Percentiles rank a stretch among this genome's conserved stretches.
phyloP scores from a whole-genome alignment of 2,113 vertebrate genomes.

The Trichechus manatus region DNA sequence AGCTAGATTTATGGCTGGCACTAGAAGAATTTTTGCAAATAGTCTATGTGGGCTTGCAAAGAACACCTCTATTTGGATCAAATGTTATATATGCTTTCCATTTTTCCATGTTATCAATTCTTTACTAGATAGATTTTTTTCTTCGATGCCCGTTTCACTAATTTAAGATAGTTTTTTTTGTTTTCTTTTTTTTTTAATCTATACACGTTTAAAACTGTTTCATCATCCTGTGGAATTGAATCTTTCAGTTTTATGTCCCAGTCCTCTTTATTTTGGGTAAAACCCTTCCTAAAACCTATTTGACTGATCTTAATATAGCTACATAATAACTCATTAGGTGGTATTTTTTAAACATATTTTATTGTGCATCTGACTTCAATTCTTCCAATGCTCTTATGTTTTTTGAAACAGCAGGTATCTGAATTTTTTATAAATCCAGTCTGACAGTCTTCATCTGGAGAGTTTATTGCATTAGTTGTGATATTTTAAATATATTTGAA shows the following conservation, averaged over 20 bases:
- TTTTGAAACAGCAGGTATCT: background rate
- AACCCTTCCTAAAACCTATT: background rate
- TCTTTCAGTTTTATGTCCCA: background rate
- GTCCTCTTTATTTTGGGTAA: background rate
- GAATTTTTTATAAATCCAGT: background rate
- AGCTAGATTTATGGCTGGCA: no score
- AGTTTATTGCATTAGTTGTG: background rate
- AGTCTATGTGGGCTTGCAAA: background rate
- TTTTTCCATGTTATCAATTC: background rate
- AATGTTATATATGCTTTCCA: background rate
- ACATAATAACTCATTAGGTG: background rate
- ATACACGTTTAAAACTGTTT: background rate
- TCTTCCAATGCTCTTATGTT: background rate
- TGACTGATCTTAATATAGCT: background rate
- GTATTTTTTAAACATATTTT: background rate
- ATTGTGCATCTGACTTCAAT: background rate
- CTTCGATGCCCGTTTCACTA: background rate
- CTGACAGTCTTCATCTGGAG: background rate
- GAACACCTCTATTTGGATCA: background rate
- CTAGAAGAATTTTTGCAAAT: no score
- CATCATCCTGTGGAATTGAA: background rate
- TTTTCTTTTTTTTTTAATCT: background rate
- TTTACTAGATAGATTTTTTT: background rate
- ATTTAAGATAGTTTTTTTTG: background rate
- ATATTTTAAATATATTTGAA: background rate